These are phyloP conservation scores for Ormia ochracea DNA, from an alignment of 2,888 invertebrate genomes.

Conservation along the genomic window DNA sequence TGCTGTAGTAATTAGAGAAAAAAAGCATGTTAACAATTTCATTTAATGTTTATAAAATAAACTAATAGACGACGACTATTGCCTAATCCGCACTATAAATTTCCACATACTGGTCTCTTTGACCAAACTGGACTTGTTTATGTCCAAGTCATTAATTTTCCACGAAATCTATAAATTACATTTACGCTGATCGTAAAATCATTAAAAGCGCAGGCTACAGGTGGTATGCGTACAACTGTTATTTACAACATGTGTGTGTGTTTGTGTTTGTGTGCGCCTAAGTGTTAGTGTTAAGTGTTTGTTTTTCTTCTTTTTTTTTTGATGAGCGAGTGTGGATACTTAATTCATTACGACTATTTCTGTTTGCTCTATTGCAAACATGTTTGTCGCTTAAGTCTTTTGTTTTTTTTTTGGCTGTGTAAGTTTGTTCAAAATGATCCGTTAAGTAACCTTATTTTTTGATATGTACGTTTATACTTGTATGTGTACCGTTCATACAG, in stretches of 20 bases:
- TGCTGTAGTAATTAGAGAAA: background rate
- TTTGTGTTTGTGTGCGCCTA: background rate
- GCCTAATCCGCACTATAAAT: conserved; percentile 11
- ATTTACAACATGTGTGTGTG: background rate
- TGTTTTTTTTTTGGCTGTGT: conserved; percentile 15
- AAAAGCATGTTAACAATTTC: background rate
- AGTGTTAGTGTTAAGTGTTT: no score
- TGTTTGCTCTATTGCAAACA: conserved; percentile 43
- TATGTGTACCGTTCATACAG: background rate
- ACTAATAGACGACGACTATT: background rate
- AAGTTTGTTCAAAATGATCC: conserved; percentile 62
- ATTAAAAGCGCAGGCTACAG: background rate
- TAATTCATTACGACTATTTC: conserved; percentile 14
- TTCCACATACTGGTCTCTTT: conserved; percentile 11
- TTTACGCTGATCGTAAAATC: background rate
- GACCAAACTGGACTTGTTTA: conserved; percentile 39
- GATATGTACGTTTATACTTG: background rate
- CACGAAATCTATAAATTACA: conserved; percentile 31
- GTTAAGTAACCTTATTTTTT: conserved; percentile 67
- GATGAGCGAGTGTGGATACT: conserved; percentile 13
- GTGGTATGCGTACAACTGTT: background rate
- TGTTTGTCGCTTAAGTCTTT: conserved; percentile 59
- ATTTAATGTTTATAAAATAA: background rate
- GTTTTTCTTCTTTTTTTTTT: no score
- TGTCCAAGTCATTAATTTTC: background rate